Percentiles rank a stretch among this genome's conserved stretches.
phyloP scores from a whole-genome alignment of 1,140 invertebrate species.

The Bicyclus anynana region DNA sequence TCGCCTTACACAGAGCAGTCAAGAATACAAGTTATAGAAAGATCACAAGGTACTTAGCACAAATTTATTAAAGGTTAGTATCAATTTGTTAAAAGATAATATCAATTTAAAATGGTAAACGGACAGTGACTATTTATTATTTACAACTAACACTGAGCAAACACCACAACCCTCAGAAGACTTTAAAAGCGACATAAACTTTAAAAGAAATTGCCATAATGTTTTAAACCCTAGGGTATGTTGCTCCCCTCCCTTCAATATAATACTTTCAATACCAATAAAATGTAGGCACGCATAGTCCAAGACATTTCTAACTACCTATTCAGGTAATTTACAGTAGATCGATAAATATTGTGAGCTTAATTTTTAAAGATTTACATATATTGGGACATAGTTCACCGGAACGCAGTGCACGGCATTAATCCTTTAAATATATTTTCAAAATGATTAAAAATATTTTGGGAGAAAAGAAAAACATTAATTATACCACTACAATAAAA shows the following conservation, averaged over 20 bases:
- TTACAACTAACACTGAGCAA: constrained; percentile 54
- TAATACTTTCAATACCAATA: background rate
- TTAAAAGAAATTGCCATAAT: background rate
- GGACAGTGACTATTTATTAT: constrained; percentile 28
- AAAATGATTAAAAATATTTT: no score
- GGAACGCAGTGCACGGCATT: no score
- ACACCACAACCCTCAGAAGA: constrained; percentile 54
- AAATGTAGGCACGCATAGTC: background rate
- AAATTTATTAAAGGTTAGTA: no score
- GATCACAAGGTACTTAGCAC: constrained; percentile 25
- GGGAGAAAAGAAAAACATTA: no score
- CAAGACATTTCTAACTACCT: background rate
- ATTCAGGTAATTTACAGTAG: background rate
- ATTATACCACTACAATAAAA: no score
- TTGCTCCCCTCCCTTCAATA: background rate
- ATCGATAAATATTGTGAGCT: no score
- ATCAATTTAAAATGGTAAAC: constrained; percentile 18
- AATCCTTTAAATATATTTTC: no score
- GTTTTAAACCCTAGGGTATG: background rate
- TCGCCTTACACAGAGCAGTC: constrained; percentile 43
- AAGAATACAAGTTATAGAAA: constrained; percentile 36
- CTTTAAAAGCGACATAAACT: background rate
- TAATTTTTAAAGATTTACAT: no score
- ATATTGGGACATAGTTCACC: no score
- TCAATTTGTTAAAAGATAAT: constrained; percentile 24